Percentiles rank a stretch among this genome's conserved stretches.
Conservation (phyloP, 2,797 vertebrate species). For the Cirrhinus mrigala region DNA sequence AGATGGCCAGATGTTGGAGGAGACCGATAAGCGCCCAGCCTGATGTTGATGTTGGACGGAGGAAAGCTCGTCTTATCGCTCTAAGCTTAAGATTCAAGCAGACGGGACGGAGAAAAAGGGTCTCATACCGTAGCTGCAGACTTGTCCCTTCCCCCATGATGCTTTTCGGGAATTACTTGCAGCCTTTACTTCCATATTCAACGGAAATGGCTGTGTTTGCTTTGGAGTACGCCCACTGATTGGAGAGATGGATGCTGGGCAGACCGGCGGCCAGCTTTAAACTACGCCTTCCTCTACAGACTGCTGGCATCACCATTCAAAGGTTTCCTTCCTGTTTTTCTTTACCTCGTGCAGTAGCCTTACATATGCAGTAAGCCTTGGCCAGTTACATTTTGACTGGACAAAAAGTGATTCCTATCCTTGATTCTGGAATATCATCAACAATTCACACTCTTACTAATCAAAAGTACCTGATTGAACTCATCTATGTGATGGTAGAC, state of each 20-base stretch:
- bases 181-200: constrained; percentile 39
- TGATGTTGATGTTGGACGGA: constrained; percentile 34
- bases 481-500: not conserved
- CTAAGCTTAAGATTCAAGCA: not conserved
- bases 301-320: not conserved
- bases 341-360: not conserved
- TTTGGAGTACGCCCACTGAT: constrained; percentile 49
- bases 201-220: constrained; percentile 56
- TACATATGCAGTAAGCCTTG: no score
- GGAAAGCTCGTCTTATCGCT: not conserved
- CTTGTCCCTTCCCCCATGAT: constrained; percentile 29
- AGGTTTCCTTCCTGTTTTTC: constrained; percentile 13
- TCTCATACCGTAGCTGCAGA: not conserved
- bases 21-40: not conserved
- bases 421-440: not conserved
- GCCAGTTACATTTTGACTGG: not conserved
- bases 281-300: constrained; percentile 15
- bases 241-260: constrained; percentile 33
- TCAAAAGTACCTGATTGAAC: not conserved
- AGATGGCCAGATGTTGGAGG: constrained; percentile 56
- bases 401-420: not conserved
- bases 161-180: constrained; percentile 46
- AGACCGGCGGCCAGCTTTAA: constrained; percentile 19
- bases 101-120: not conserved
- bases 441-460: not conserved